Percentiles rank a stretch among this genome's conserved stretches.
Conservation (phyloP, 2,888 invertebrate genomes). For the Clepsis dumicolana region DNA sequence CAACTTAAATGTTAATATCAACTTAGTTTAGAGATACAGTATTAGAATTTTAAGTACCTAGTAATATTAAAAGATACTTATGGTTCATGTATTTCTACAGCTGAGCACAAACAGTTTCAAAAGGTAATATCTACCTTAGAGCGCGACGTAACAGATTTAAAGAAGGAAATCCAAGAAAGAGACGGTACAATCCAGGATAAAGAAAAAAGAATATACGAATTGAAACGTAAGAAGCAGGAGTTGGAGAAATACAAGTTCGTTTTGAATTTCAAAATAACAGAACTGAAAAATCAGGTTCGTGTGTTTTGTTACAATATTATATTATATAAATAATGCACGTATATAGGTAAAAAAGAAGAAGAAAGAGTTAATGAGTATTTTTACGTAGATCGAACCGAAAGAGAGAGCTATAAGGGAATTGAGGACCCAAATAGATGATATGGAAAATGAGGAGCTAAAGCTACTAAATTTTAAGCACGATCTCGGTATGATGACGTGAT, state of each 20-base stretch:
- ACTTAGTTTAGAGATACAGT: background rate
- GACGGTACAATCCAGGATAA: conserved; percentile 94
- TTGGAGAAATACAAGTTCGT: conserved; percentile 97
- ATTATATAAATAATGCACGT: background rate
- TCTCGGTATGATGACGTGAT: conserved; percentile 68
- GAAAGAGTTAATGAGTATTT: conserved; percentile 27
- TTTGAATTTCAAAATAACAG: conserved; percentile 95
- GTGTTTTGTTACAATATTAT: background rate
- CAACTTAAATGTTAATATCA: conserved; percentile 82
- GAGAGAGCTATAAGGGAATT: conserved; percentile 93
- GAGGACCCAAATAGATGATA: conserved; percentile 92
- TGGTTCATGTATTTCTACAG: conserved; percentile 51
- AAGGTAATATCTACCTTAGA: conserved; percentile 90
- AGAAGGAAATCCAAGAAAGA: conserved; percentile 93
- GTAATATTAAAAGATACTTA: background rate
- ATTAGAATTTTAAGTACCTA: background rate
- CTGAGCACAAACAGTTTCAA: conserved; percentile 90
- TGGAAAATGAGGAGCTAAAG: conserved; percentile 93
- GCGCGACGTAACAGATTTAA: conserved; percentile 92
- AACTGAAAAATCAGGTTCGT: conserved; percentile 90
- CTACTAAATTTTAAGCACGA: conserved; percentile 83
- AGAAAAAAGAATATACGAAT: conserved; percentile 93
- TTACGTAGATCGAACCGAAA: conserved; percentile 92
- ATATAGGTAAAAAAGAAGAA: background rate
- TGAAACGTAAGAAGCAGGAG: conserved; percentile 94